Base-by-base conservation (phyloP, 2,888 invertebrate genomes). In the Brachyptera risi region DNA sequence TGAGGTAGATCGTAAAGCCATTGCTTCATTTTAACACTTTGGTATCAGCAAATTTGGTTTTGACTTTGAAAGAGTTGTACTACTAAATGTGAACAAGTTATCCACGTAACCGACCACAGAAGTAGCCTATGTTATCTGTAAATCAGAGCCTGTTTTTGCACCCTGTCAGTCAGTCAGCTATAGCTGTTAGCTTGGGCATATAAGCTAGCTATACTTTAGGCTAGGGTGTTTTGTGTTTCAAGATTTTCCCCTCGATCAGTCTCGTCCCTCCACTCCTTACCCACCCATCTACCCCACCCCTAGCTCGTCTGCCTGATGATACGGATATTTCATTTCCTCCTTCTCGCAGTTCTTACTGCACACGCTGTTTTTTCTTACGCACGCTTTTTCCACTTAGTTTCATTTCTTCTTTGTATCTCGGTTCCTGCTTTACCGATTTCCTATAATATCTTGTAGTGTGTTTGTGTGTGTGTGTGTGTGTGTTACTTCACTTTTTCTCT, bases 271-370 rank as follows among this genome's bases (percentile, higher is more conserved):
- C 44, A 5, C 31, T 11, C 31, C 15, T 3, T 44, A 13, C 44
- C 38, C 38, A 38, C 38, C 42, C 15, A 17, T 47, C 23, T 21
- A 5, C n/a, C 24, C 47, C 21, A 21, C 47, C 47, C 47, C 47
- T 47, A 47, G 47, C 21, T 37, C 50, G 50, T 51, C 54, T 37
- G 54, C 35, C 37, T 54, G 54, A 54, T 54, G 54, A 54, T 37
- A 54, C 54, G 54, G 54, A 54, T 54, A 54, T 54, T 54, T 54
- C 54, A 54, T 54, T 54, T 54, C 54, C 54, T 54, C 37, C 44
- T 44, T 31, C 54, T 54, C 54, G 19, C 23, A 54, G 31, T 54
- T 54, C 54, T 54, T 54, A 54, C 37, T 37, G 21, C 37, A 37
- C 54, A 47, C 19, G 24, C 19, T 47, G 21, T 47, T 47, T 47